A percentile compares a stretch with the other conserved stretches of the same genome.
Conservation (phyloP, 2,113 vertebrate species). For the Donacobius atricapilla region DNA sequence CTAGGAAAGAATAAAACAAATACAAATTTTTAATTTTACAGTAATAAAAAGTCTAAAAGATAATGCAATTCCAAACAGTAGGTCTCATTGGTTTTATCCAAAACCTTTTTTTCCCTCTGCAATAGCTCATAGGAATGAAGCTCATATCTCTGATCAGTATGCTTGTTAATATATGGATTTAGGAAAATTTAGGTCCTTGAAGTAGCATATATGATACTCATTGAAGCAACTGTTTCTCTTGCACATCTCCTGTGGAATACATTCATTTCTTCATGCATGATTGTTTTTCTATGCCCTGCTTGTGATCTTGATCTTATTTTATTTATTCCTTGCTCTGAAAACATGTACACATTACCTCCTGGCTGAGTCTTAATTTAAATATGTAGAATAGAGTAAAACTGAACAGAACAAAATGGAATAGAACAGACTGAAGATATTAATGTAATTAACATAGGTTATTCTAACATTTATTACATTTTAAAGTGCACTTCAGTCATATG, state of each 20-base stretch:
- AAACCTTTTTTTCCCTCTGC: not conserved
- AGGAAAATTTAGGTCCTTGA: not conserved
- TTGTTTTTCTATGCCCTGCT: not conserved
- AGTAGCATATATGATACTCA: not conserved
- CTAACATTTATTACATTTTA: not conserved
- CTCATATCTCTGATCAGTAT: not conserved
- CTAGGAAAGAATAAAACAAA: not conserved
- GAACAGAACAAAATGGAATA: not conserved
- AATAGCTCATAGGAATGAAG: not conserved
- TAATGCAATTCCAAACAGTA: not conserved
- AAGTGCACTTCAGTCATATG: not conserved
- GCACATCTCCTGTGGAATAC: not conserved
- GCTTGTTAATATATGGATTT: not conserved
- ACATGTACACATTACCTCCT: not conserved
- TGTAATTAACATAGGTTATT: not conserved
- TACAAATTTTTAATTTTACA: not conserved
- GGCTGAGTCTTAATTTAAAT: not conserved
- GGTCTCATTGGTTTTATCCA: not conserved
- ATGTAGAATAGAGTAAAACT: not conserved
- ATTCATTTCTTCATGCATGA: not conserved
- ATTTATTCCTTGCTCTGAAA: slow-evolving; percentile 23
- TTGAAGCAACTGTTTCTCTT: not conserved
- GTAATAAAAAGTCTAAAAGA: not conserved
- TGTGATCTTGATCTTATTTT: not conserved
- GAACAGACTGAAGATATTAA: not conserved